These are phyloP conservation scores for Tylochromis polylepis DNA, from an alignment of 2,113 vertebrate genomes.

Conservation along the genomic window DNA sequence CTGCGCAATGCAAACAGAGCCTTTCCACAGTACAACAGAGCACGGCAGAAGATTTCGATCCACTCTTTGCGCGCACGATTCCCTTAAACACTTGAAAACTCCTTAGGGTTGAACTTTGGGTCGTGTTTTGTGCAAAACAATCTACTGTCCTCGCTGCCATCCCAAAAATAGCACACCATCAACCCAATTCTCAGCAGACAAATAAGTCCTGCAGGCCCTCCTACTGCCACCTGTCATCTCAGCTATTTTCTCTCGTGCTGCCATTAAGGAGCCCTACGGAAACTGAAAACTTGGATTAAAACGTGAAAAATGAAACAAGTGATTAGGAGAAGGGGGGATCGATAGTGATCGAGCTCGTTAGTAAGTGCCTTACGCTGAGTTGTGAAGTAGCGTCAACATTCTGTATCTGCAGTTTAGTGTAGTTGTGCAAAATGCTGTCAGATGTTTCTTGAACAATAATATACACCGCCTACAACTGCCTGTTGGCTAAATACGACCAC, in stretches of 20 bases:
- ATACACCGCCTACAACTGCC: conserved; percentile 14
- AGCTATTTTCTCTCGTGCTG: background rate
- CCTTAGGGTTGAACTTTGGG: conserved; percentile 7
- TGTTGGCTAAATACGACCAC: conserved; percentile 30
- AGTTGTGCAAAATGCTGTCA: background rate
- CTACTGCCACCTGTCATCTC: conserved; percentile 57
- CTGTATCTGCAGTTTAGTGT: background rate
- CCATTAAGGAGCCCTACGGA: background rate
- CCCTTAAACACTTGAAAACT: background rate
- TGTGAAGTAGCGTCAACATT: background rate
- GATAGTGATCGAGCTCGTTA: conserved; percentile 9
- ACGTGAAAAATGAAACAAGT: conserved; percentile 33
- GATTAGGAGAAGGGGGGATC: conserved; percentile 7
- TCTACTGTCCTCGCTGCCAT: background rate
- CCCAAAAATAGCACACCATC: conserved; percentile 41
- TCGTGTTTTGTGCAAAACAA: background rate
- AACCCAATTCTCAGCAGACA: conserved; percentile 36
- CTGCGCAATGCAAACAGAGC: conserved; percentile 71
- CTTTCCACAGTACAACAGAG: conserved; percentile 46
- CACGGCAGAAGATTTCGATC: background rate
- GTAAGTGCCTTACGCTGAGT: background rate
- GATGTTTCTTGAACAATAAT: background rate
- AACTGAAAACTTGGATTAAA: background rate
- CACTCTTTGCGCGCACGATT: background rate
- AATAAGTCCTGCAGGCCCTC: conserved; percentile 50